Base-by-base conservation (phyloP, 2,888 invertebrate species). In the Xanthorhoe designata region DNA sequence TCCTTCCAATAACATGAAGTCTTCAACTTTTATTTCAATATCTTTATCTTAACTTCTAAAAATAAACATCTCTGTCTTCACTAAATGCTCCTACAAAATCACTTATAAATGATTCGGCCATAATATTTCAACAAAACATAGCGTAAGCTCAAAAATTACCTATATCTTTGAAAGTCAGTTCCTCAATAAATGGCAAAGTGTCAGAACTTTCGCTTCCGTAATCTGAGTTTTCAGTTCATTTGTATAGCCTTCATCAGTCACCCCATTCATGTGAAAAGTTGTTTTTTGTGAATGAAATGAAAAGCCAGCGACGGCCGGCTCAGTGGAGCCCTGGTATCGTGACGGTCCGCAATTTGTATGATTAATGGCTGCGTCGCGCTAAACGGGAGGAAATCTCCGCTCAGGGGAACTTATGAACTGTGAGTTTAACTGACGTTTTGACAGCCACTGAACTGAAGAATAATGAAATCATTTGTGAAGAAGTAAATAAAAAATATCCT, bases 231-330 rank as follows among this genome's bases (percentile, higher is more conserved):
- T 66, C 67, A 74, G 72, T 72, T 74, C 66, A 66, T 64, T 61
- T 67, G 61, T 64, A 50, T 64, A 53, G 52, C 50, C 67, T 71
- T 76, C 79, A 79, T 78, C 78, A 78, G 73, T 81, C 76, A 78
- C 69, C 70, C 74, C 63, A 75, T 78, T 75, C 71, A 77, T 69
- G 71, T 66, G 66, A 68, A 75, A 77, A 77, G 75, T 74, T 70
- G 74, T 75, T 83, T 82, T 79, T 80, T 73, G 69, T 70, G 73
- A 81, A 75, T 68, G 15, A 62, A 55, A 63, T 56, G 67, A 67
- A 67, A 63, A 60, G 63, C 57, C 56, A 71, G 60, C 65, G 83
- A 86, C 89, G 90, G 89, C 90, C 87, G 88, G 89, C 89, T 86
- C 87, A 87, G 78, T 79, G 82, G 74, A 84, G 83, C 87, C 81